Base-by-base conservation (phyloP, 2,113 vertebrate species). In the Arvicanthis niloticus region DNA sequence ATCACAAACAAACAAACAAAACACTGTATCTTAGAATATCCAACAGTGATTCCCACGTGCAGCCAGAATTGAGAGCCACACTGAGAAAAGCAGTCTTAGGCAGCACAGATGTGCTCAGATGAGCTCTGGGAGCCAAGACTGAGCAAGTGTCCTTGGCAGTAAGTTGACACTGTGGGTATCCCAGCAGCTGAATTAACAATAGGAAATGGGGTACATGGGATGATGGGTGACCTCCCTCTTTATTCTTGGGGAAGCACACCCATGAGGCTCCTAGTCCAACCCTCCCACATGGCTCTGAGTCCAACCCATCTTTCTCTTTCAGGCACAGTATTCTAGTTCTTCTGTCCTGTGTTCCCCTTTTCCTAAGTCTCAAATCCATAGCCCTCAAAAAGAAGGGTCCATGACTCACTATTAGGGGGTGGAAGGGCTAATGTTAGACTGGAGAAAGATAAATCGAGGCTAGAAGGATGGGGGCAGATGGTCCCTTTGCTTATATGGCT, bases 321-420 rank as follows among this genome's bases (percentile, higher is more conserved):
- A 62, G 58, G 62, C 3, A 29, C 10, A 3, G 9, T 37, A 24
- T 60, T 62, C 60, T 21, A 42, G 62, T 45, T 56, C 73, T 31
- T 40, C 24, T 13, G 91, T 76, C 45, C 45, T 6, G 9, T 53
- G 42, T 65, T 51, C 81, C 34, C 75, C 26, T 65, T 81, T 96
- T 53, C 67, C 77, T 53, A 81, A 58, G 45, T 82, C 82, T 91
- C 72, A 95, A 6, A 60, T 75, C 45, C 45, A 78, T 67, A 82
- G 22, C 5, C 45, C 24, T 89, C 17, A 13, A 58, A 45, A 48
- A 93, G 68, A 89, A 72, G 60, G 53, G 77, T 89, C 67, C 81
- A 15, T 16, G 45, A 68, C 16, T 86, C 65, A n/a, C 31, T 42
- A 22, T 10, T 31, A 82, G 11, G 45, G 24, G 26, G 37, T 22